Base-by-base conservation (phyloP, 1,140 invertebrate genomes). In the Neodiprion fabricii region DNA sequence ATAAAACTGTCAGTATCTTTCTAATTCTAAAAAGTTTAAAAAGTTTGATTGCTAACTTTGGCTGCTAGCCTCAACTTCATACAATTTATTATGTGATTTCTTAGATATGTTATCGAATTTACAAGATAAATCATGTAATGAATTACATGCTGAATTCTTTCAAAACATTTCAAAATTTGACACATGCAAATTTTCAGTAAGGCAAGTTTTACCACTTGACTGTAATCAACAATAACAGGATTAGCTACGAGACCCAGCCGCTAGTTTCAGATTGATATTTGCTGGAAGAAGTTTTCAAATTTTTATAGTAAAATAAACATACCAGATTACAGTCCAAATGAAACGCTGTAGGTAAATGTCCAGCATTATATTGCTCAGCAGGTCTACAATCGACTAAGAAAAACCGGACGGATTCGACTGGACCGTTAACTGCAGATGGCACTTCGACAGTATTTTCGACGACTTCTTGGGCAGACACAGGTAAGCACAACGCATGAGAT, bases 381-480 rank as follows among this genome's bases (percentile, higher is more conserved):
- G 98, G 96, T 81, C 98, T 91, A 87, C 97, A 99, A 87, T 99
- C 98, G 7, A 99, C 97, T 28, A 99, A 91, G 89, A 99, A 99
- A 88, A 99, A 99, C 80, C 95, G 92, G 11, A 96, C 94, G 5
- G 88, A 86, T 83, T 91, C 88, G 0, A 88, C 80, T 48, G 84
- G 79, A 73, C 85, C 89, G 79, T 93, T 92, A 48, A 89, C 82
- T 81, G 90, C 86, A 28, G 85, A 83, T 23, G 88, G 87, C n/a
- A 88, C 85, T 82, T 92, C 91, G 48, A 91, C 91, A n/a, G 92
- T 90, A 90, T 95, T 95, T 81, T 95, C 93, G 21, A 97, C 92
- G 72, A 97, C 89, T 89, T 97, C 95, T 83, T 94, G 92, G 5
- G 95, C 96, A 49, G 96, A 96, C 8, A 99, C 96, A 17, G 97